Base-by-base conservation (phyloP, 2,888 invertebrate species). In the Leucozona laternaria region DNA sequence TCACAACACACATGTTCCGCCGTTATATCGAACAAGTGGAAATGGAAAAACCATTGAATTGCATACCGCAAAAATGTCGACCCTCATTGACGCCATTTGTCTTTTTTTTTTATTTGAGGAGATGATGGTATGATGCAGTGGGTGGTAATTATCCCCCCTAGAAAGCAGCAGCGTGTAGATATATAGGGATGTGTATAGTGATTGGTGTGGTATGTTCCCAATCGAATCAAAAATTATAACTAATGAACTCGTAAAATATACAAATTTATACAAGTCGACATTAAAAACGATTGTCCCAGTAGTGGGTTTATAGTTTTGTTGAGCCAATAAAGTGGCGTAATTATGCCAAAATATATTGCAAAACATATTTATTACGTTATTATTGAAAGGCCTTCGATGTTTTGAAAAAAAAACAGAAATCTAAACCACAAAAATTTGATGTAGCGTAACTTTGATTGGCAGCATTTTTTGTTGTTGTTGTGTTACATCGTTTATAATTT, bases 151-250 rank as follows among this genome's bases (percentile, higher is more conserved):
- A 25, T 22, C 8, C n/a, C 25, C 62, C 25, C 45, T n/a, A 7
- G 4, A 28, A 17, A 55, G 17, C 11, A 17, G 28, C 55, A 55
- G 28, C 7, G 3, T n/a, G 7, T 43, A 43, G 43, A 43, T 2
- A 0, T 8, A 45, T 31, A 28, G 4, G 68, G 22, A 7, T 10
- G 10, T 10, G 17, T 7, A 34, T 66, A 37, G 45, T 66, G 48
- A 50, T 66, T 66, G 68, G 53, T 68, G 53, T 60, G 55, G 40
- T 70, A 68, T 78, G 58, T 68, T 48, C 70, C 62, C 37, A 79
- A 87, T 83, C 87, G 76, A 79, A 79, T 87, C 87, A 79, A 79
- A 87, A 83, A 83, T 87, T 79, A 83, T 79, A 87, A 87, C 83
- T 87, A 79, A 87, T 83, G 86, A 82, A 85, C 71, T 71, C 79